These are phyloP conservation scores for Mustelus asterias DNA, from an alignment of 2,113 vertebrate genomes.

Conservation along the genomic window DNA sequence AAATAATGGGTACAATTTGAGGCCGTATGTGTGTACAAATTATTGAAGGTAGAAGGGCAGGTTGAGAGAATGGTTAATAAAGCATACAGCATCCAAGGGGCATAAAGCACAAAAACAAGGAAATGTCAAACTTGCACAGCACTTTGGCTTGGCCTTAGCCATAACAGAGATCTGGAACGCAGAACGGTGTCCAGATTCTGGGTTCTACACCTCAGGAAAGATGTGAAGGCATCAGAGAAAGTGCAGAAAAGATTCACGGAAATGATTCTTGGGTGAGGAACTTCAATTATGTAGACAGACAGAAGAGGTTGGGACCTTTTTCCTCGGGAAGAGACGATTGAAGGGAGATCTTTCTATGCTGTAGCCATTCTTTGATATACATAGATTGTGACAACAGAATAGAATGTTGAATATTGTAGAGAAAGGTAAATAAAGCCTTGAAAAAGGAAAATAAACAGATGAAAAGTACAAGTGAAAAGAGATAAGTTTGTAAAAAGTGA, in stretches of 20 bases:
- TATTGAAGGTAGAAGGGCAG: too few relatives aligned
- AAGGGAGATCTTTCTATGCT: too few relatives aligned
- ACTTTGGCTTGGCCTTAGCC: not conserved
- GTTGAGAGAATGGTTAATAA: not conserved
- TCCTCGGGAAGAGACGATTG: too few relatives aligned
- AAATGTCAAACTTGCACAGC: not conserved
- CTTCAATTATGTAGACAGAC: not conserved
- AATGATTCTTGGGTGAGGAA: not conserved
- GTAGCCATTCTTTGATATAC: too few relatives aligned
- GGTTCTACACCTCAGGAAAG: not conserved
- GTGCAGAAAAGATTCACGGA: not conserved
- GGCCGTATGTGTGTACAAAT: too few relatives aligned
- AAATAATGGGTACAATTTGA: too few relatives aligned
- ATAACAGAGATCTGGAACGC: not conserved
- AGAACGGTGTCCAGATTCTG: too few relatives aligned
- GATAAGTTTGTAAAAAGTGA: too few relatives aligned
- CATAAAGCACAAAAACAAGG: not conserved
- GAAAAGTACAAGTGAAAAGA: not conserved
- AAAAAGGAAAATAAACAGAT: not conserved
- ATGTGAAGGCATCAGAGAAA: not conserved
- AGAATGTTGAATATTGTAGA: too few relatives aligned
- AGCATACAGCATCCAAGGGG: not conserved
- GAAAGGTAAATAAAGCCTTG: too few relatives aligned
- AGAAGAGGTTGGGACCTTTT: not conserved
- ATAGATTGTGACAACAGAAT: too few relatives aligned